Percentiles rank a stretch among this genome's conserved stretches.
phyloP scores from a whole-genome alignment of 1,140 invertebrate species.

The Pseudomyrmex gracilis region DNA sequence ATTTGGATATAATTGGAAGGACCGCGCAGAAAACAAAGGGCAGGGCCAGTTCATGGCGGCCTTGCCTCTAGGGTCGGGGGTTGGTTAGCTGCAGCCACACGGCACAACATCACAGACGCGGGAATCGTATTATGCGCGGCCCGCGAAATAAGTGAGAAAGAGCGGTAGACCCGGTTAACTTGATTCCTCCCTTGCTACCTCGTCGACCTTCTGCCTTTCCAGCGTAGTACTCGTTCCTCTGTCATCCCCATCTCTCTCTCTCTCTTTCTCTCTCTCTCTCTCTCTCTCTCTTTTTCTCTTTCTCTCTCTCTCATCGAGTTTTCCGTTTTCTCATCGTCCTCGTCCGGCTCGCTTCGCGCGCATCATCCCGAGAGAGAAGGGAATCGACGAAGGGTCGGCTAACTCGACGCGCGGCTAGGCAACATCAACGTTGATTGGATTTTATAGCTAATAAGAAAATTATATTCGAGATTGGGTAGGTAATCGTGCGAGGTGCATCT shows the following conservation, averaged over 20 bases:
- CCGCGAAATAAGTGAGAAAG: slow-evolving; percentile 73
- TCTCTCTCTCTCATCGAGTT: slow-evolving; percentile 2
- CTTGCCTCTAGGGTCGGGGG: slow-evolving; percentile 7
- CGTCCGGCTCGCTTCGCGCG: slow-evolving; percentile 19
- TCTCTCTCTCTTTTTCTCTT: slow-evolving; percentile 34
- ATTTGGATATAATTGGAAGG: slow-evolving; percentile 77
- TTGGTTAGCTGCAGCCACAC: slow-evolving; percentile 18
- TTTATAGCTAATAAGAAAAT: slow-evolving; percentile 85
- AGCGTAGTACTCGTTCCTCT: slow-evolving; percentile 9
- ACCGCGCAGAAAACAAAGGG: slow-evolving; percentile 71
- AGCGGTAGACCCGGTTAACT: slow-evolving; percentile 68
- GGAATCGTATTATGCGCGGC: slow-evolving; percentile 64
- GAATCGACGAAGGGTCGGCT: slow-evolving; percentile 64
- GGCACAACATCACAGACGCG: slow-evolving; percentile 65
- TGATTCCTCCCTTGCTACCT: slow-evolving; percentile 66
- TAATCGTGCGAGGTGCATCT: slow-evolving; percentile 77
- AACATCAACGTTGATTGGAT: slow-evolving; percentile 82
- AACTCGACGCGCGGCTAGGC: slow-evolving; percentile 63
- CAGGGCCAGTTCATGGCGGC: slow-evolving; percentile 63
- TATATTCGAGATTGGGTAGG: slow-evolving; percentile 84
- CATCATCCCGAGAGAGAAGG: slow-evolving; percentile 41
- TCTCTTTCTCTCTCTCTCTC: slow-evolving; percentile 20
- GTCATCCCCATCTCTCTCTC: slow-evolving; percentile 22
- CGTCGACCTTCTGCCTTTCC: slow-evolving; percentile 57
- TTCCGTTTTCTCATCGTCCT: slow-evolving; percentile 34